These are phyloP conservation scores for Hyaena hyaena DNA, from an alignment of 2,113 vertebrate genomes.

Conservation along the genomic window DNA sequence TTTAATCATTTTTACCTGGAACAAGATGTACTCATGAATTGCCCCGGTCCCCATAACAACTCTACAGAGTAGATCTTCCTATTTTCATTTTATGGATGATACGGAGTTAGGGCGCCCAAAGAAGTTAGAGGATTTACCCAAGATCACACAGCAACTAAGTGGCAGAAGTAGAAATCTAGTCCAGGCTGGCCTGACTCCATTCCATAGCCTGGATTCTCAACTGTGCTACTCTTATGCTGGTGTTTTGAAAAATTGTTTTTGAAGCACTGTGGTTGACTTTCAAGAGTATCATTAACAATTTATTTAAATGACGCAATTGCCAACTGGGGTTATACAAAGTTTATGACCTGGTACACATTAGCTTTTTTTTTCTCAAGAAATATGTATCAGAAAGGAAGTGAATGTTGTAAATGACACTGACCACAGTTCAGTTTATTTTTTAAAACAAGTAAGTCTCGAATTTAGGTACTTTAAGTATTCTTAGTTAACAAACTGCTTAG, in stretches of 20 bases:
- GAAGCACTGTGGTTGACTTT: neutral
- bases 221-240: neutral
- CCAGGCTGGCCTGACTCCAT: neutral
- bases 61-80: neutral
- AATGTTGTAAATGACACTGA: neutral
- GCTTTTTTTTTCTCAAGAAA: neutral
- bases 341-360: neutral
- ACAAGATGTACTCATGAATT: neutral
- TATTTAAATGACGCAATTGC: neutral
- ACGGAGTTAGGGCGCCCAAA: neutral
- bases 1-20: neutral
- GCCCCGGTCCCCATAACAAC: neutral
- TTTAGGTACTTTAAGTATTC: neutral
- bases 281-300: neutral
- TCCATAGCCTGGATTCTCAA: neutral
- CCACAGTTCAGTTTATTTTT: neutral
- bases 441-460: conserved; percentile 27
- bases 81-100: neutral
- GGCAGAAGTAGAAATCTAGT: neutral
- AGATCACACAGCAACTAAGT: neutral
- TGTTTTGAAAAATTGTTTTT: conserved; percentile 6
- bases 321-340: neutral
- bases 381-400: neutral
- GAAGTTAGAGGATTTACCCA: neutral
- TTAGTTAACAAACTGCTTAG: neutral